A percentile compares a stretch with the other conserved stretches of the same genome.
Conservation (phyloP, 30 jellyfish, hydroid and myxozoan species). For the Hydractinia symbiolongicarpus region DNA sequence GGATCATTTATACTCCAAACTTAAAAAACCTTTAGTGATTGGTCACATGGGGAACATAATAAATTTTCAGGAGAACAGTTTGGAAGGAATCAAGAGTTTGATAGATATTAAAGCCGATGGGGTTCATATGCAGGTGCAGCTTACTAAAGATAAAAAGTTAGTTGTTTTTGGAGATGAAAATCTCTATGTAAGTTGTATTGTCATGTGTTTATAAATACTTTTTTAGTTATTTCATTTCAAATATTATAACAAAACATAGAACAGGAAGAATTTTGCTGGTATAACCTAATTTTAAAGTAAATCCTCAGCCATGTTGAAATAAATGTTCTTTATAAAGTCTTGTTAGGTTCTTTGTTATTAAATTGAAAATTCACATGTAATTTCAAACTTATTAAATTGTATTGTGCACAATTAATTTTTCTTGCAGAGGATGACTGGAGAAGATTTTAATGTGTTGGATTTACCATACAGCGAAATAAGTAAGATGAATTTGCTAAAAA, state of each 20-base stretch:
- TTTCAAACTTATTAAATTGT: too few relatives aligned
- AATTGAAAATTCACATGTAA: too few relatives aligned
- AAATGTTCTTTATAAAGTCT: too few relatives aligned
- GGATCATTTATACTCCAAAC: slow-evolving; percentile 51
- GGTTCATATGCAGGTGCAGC: slow-evolving; percentile 84
- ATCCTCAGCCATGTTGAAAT: too few relatives aligned
- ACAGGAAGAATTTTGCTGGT: neutral
- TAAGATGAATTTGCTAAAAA: slow-evolving; percentile 27
- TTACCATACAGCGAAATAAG: slow-evolving; percentile 42
- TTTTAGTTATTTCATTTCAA: neutral
- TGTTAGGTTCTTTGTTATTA: too few relatives aligned
- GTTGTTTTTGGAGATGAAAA: slow-evolving; percentile 77
- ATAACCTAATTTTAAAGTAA: neutral
- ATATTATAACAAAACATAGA: neutral
- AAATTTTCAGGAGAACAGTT: slow-evolving; percentile 65
- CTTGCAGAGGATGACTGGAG: slow-evolving; percentile 71
- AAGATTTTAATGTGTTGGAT: slow-evolving; percentile 31
- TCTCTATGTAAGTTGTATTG: slow-evolving; percentile 37
- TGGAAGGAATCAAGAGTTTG: slow-evolving; percentile 73
- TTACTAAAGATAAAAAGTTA: slow-evolving; percentile 58
- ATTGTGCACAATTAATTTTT: neutral
- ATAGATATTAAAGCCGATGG: slow-evolving; percentile 59
- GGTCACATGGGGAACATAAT: slow-evolving; percentile 80
- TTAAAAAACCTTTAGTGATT: slow-evolving; percentile 62
- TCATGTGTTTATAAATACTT: neutral